Evolutionary conservation across 2,113 vertebrate species (phyloP), one percentile per base, ranked within the genome.

Genomic region (Ahaetulla prasina): DNA sequence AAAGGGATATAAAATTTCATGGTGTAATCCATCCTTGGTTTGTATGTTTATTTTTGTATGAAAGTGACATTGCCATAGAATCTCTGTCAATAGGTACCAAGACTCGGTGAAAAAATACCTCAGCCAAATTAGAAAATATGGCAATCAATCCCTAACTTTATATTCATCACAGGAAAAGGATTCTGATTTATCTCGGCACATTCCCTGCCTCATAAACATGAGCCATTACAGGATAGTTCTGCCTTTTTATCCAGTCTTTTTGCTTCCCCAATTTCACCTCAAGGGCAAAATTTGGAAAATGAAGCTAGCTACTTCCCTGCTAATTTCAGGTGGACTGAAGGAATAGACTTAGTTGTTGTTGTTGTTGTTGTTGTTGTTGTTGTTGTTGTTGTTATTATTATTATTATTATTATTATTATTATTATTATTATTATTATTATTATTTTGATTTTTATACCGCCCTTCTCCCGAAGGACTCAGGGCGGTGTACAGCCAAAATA

Each of bases 91-190:
- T 94, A 57, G 89, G n/a, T 93, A 94, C 93, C 8, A 20, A 52
- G 30, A 52, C 89, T 93, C 91, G 60, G 16, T 85, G 84, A 53
- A 92, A 94, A 94, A 52, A 92, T 27, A 84, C 93, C 92, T 60
- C 18, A 93, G 93, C 90, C 30, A 92, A 94, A 95, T 94, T 35
- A 94, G 68, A 94, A 86, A 95, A 92, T 35, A 12, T 49, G 94
- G 90, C 55, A 95, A 96, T 95, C 92, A 93, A 95, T 96, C 95
- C 90, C 8, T 35, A 74, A 92, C 88, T 92, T 95, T 94, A 93
- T 87, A 94, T 87, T 93, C 80, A 68, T 25, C 9, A 53, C 43
- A 94, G 90, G 53, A 88, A 92, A 90, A 84, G 93, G 5, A 14
- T 8, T 90, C 80, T 0, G 0, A 92, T 92, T 94, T 87, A 87